Conservation (phyloP, 2,113 vertebrate genomes). For the Struthio camelus region DNA sequence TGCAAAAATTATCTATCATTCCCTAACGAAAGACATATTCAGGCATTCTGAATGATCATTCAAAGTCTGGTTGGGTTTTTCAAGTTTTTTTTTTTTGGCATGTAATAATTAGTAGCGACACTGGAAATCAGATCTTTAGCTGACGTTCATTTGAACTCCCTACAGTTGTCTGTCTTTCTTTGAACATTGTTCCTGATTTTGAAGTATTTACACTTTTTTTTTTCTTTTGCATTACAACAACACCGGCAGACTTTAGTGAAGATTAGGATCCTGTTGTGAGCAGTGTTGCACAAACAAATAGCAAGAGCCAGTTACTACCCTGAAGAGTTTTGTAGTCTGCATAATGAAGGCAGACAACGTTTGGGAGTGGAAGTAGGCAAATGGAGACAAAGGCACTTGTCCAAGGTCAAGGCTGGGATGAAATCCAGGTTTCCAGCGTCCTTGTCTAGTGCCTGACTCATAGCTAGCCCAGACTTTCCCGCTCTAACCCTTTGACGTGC, state of each 20-base stretch:
- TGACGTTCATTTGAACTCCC: background rate
- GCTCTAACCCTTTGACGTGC: background rate
- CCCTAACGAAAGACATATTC: background rate
- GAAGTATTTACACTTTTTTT: background rate
- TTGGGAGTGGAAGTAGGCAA: background rate
- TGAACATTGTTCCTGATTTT: background rate
- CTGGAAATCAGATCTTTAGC: background rate
- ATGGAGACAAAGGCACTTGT: background rate
- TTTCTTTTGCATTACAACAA: background rate
- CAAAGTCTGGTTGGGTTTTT: background rate
- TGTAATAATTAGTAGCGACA: background rate
- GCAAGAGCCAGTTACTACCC: background rate
- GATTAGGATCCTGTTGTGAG: background rate
- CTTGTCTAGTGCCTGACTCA: background rate
- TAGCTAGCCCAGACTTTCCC: background rate
- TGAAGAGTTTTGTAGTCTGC: background rate
- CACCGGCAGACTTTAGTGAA: accelerated
- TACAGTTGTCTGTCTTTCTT: background rate
- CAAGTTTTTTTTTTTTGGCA: background rate
- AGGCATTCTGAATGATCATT: background rate
- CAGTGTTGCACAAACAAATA: background rate
- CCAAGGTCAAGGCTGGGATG: background rate
- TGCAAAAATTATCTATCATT: background rate
- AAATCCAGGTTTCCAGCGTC: background rate
- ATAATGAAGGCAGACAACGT: background rate